Percentiles rank a stretch among this genome's conserved stretches.
phyloP scores from a whole-genome alignment of 2,888 invertebrate genomes.

The Osmoderma eremita region DNA sequence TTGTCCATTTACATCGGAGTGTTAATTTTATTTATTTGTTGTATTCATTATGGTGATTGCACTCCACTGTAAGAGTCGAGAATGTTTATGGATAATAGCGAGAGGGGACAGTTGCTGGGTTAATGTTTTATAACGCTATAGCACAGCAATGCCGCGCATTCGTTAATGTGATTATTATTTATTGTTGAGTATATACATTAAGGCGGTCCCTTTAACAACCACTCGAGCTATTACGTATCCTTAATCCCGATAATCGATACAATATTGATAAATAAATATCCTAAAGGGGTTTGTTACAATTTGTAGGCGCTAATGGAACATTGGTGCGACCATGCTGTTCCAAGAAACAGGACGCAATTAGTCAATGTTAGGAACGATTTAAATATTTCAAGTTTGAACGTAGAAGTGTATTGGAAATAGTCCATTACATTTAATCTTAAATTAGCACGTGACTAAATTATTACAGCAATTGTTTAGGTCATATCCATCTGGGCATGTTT shows the following conservation, averaged over 20 bases:
- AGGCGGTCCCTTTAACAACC: constrained; percentile 21
- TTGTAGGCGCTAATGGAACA: neutral
- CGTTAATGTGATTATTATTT: constrained; percentile 43
- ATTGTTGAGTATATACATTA: constrained; percentile 38
- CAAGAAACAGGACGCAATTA: too few relatives aligned
- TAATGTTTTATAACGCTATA: constrained; percentile 39
- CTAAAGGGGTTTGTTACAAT: constrained; percentile 2
- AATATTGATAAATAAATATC: constrained; percentile 5
- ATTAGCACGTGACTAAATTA: too few relatives aligned
- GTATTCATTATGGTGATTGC: constrained; percentile 56
- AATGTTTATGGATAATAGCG: constrained; percentile 41
- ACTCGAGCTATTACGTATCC: constrained; percentile 1
- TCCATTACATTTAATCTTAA: too few relatives aligned
- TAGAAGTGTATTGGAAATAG: too few relatives aligned
- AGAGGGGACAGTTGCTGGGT: constrained; percentile 22
- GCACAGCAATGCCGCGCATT: constrained; percentile 29
- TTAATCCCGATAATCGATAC: constrained; percentile 16
- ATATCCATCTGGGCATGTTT: too few relatives aligned
- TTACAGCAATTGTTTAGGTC: too few relatives aligned
- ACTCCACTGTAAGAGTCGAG: constrained; percentile 34
- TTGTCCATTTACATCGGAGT: constrained; percentile 62
- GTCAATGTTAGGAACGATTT: too few relatives aligned
- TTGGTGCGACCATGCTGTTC: neutral
- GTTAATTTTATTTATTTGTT: constrained; percentile 63
- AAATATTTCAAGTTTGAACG: too few relatives aligned